Percentiles rank a stretch among this genome's conserved stretches.
Evolutionary conservation across 2,888 invertebrate species (phyloP).

Genomic region (Andrena bicolor): DNA sequence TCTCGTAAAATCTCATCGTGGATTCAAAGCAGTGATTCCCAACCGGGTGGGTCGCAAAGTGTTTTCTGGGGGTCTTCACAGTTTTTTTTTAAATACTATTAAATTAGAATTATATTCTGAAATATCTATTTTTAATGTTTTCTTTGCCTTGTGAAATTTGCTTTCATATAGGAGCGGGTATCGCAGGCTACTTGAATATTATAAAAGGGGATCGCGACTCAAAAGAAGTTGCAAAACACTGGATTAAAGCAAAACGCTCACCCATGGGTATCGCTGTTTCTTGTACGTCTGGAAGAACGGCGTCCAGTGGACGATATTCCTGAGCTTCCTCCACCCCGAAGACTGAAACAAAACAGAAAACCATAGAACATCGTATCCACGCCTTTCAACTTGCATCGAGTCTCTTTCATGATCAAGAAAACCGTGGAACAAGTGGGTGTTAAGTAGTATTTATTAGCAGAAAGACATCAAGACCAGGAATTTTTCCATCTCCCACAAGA

Average conservation of each 20-base stretch:
- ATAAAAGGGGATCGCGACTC: not conserved
- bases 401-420: not conserved
- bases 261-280: conserved; percentile 98
- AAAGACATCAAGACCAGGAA: not conserved
- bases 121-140: too few species aligned
- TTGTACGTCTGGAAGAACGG: conserved; percentile 99
- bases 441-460: too few species aligned
- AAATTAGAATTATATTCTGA: too few species aligned
- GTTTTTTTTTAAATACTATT: too few species aligned
- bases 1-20: too few species aligned
- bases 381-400: not conserved
- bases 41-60: too few species aligned
- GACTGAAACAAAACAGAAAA: conserved; percentile 88
- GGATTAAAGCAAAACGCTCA: conserved; percentile 80
- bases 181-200: not conserved
- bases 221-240: not conserved
- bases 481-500: not conserved
- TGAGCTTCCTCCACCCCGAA: conserved; percentile 96
- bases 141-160: too few species aligned
- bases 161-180: too few species aligned
- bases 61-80: too few species aligned
- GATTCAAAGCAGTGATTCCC: too few species aligned
- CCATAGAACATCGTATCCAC: too few species aligned
- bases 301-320: conserved; percentile 98
- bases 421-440: not conserved